Percentiles rank a stretch among this genome's conserved stretches.
phyloP scores from a whole-genome alignment of 2,113 vertebrate genomes.

The Sceloporus tristichus region DNA sequence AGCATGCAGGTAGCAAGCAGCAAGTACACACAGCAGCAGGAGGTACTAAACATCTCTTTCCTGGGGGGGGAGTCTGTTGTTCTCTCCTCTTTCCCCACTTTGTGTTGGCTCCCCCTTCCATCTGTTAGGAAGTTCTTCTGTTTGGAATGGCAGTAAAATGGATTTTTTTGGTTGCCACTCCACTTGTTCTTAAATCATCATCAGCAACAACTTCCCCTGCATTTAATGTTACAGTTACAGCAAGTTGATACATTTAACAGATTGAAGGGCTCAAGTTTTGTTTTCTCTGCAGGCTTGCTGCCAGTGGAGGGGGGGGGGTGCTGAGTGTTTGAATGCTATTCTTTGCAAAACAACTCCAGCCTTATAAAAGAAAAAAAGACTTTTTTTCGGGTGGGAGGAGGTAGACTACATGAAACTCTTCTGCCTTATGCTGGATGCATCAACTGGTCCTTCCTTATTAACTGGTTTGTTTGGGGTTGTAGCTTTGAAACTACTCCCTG shows the following conservation, averaged over 20 bases:
- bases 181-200: background rate
- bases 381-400: background rate
- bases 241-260: background rate
- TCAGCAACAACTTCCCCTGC: background rate
- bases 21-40: no score
- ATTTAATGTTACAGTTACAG: background rate
- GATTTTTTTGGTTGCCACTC: background rate
- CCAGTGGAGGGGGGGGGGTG: no score
- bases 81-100: no score
- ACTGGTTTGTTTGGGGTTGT: background rate
- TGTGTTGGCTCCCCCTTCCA: no score
- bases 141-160: no score
- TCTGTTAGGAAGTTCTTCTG: background rate
- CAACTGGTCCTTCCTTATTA: background rate
- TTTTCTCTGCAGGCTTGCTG: background rate
- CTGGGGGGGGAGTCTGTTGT: no score
- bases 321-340: background rate
- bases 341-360: background rate
- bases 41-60: no score
- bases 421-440: no score
- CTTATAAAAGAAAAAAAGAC: no score
- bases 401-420: background rate
- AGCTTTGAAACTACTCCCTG: background rate
- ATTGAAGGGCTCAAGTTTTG: background rate
- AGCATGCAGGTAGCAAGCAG: no score